A percentile compares a stretch with the other conserved stretches of the same genome.
Evolutionary conservation across 2,888 invertebrate species (phyloP).

Genomic region (Yponomeuta plumbellus): DNA sequence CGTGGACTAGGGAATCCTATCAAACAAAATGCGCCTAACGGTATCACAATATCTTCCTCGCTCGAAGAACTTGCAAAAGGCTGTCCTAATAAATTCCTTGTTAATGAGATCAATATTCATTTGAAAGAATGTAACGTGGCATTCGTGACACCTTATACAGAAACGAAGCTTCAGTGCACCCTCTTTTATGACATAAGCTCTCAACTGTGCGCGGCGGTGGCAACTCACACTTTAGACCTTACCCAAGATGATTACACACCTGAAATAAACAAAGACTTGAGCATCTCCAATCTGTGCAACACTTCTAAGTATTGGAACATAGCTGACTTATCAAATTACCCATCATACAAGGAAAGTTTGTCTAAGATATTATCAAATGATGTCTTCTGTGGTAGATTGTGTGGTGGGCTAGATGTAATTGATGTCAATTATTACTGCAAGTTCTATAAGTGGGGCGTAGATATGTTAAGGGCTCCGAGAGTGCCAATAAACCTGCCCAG

Average conservation of each 20-base stretch:
- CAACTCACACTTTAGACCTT: slow-evolving; percentile 32
- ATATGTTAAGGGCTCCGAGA: slow-evolving; percentile 32
- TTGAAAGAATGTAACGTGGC: slow-evolving; percentile 39
- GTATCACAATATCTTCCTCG: slow-evolving; percentile 25
- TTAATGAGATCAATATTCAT: slow-evolving; percentile 38
- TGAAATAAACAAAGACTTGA: slow-evolving; percentile 37
- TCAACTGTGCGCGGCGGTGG: slow-evolving; percentile 46
- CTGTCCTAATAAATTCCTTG: slow-evolving; percentile 48
- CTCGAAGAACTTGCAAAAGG: slow-evolving; percentile 34
- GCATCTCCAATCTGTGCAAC: slow-evolving; percentile 41
- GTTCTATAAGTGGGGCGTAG: slow-evolving; percentile 56
- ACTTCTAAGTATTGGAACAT: slow-evolving; percentile 47
- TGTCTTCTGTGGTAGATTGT: slow-evolving; percentile 44
- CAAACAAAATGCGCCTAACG: slow-evolving; percentile 24
- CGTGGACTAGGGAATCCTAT: slow-evolving; percentile 47
- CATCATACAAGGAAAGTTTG: slow-evolving; percentile 30
- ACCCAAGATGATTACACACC: slow-evolving; percentile 32
- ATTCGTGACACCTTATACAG: slow-evolving; percentile 28
- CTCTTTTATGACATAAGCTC: slow-evolving; percentile 60
- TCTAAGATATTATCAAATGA: slow-evolving; percentile 8
- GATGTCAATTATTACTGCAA: slow-evolving; percentile 57
- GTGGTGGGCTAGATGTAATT: slow-evolving; percentile 37
- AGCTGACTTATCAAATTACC: slow-evolving; percentile 33
- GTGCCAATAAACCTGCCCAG: slow-evolving; percentile 22
- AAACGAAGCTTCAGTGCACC: slow-evolving; percentile 47